A percentile compares a stretch with the other conserved stretches of the same genome.
These are phyloP conservation scores for Hypothenemus hampei DNA, from an alignment of 1,140 invertebrate species.

Conservation along the genomic window DNA sequence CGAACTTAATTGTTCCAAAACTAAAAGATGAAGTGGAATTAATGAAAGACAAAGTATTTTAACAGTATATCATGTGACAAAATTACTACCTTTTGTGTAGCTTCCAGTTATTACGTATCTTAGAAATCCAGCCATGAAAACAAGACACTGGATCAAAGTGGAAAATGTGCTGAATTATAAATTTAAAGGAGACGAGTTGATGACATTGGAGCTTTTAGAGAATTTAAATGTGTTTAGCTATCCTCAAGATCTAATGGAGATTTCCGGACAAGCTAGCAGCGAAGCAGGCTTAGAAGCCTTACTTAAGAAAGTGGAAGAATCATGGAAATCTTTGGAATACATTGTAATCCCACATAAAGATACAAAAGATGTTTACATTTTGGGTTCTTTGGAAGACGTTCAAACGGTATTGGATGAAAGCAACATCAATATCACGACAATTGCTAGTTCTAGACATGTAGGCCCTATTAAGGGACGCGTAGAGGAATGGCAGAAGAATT, in stretches of 20 bases:
- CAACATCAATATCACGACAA: slow-evolving; percentile 79
- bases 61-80: background rate
- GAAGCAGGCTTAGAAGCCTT: slow-evolving; percentile 74
- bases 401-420: slow-evolving; percentile 77
- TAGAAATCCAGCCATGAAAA: slow-evolving; percentile 66
- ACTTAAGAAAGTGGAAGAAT: slow-evolving; percentile 74
- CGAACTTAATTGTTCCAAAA: slow-evolving; percentile 68
- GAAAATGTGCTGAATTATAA: slow-evolving; percentile 67
- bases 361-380: slow-evolving; percentile 72
- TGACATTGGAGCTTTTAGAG: slow-evolving; percentile 63
- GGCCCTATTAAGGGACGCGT: slow-evolving; percentile 75
- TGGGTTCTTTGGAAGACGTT: slow-evolving; percentile 78
- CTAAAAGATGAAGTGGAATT: slow-evolving; percentile 70
- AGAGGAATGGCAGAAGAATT: slow-evolving; percentile 69
- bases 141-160: slow-evolving; percentile 78
- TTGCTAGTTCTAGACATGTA: slow-evolving; percentile 75
- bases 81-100: slow-evolving; percentile 40
- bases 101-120: slow-evolving; percentile 69
- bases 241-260: slow-evolving; percentile 70
- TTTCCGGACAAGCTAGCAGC: slow-evolving; percentile 77
- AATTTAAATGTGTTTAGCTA: slow-evolving; percentile 67
- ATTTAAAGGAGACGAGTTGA: slow-evolving; percentile 62
- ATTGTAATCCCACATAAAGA: slow-evolving; percentile 72
- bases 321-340: slow-evolving; percentile 77
- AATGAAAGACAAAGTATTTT: slow-evolving; percentile 65